These are phyloP conservation scores for Isaurus tuberculatus DNA, from an alignment of 92 coral and sea anemone species.

Conservation along the genomic window DNA sequence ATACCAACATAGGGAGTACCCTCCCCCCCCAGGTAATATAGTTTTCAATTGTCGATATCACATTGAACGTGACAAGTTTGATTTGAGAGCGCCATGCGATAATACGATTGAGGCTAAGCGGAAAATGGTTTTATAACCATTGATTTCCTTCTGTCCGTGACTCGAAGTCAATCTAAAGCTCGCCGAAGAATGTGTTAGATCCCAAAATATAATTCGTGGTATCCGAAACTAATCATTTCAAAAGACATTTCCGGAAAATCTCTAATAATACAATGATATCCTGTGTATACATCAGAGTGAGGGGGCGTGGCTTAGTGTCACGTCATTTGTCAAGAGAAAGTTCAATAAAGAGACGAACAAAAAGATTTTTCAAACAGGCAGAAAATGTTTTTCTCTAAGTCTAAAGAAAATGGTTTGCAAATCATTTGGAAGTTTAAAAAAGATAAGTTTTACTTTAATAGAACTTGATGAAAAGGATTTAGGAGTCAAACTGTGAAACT, in stretches of 20 bases:
- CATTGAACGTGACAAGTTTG: no score
- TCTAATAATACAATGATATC: background rate
- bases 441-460: background rate
- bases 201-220: background rate
- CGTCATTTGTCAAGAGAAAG: conserved; percentile 48
- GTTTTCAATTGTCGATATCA: no score
- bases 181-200: background rate
- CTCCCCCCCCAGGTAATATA: no score
- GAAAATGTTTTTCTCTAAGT: conserved; percentile 8
- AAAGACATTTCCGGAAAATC: background rate
- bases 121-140: no score
- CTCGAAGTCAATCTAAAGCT: no score
- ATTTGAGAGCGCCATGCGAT: no score
- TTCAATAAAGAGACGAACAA: conserved; percentile 56
- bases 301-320: conserved; percentile 66
- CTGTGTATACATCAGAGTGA: background rate
- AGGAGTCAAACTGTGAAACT: background rate
- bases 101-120: no score
- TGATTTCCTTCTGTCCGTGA: no score
- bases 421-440: conserved; percentile 8
- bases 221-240: background rate
- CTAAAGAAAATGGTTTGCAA: conserved; percentile 13
- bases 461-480: background rate
- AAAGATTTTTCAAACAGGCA: conserved; percentile 47
- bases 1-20: no score